Conservation (phyloP, 2,113 vertebrate species). For the Leucosticte australis region DNA sequence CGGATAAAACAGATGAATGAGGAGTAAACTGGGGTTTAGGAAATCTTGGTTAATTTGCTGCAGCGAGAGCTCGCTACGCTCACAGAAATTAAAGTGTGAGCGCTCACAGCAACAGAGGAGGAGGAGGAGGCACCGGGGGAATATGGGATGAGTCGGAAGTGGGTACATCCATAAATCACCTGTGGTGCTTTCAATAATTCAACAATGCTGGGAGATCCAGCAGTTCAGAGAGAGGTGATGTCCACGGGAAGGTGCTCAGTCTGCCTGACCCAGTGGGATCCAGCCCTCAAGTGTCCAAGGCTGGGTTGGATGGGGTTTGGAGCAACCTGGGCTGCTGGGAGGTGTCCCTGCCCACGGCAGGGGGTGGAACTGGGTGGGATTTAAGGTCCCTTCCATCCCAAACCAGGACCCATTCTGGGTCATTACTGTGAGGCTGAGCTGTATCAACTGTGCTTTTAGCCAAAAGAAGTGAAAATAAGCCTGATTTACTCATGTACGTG, state of each 20-base stretch:
- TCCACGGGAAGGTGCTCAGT: rapidly evolving
- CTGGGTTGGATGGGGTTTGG: background rate
- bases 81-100: background rate
- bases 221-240: background rate
- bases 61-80: background rate
- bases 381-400: background rate
- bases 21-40: background rate
- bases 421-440: background rate
- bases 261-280: background rate
- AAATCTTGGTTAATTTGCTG: background rate
- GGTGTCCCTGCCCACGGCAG: too few species aligned
- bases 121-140: background rate
- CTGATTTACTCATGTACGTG: rapidly evolving
- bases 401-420: rapidly evolving
- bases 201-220: background rate
- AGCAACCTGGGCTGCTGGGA: background rate
- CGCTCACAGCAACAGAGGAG: background rate
- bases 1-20: background rate
- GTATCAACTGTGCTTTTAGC: background rate
- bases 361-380: background rate
- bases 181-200: background rate
- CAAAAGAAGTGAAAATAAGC: background rate
- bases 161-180: background rate
- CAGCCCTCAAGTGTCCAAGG: background rate
- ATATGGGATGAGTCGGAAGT: rapidly evolving